Conservation (phyloP, 2,797 vertebrate species). For the Cossypha polioptera region DNA sequence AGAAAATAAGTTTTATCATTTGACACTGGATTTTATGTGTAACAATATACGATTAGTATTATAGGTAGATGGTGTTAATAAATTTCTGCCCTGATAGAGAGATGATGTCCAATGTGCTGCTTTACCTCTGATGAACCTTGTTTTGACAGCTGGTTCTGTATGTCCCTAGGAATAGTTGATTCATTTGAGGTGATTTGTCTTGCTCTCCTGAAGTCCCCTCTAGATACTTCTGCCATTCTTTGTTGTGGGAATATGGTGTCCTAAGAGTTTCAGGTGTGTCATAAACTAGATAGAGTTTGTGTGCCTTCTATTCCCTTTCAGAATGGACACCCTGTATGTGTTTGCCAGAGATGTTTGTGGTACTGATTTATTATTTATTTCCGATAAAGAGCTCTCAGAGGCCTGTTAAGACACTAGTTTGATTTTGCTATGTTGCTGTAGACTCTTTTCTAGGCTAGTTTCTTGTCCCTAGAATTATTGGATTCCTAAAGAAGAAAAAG, state of each 20-base stretch:
- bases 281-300: not conserved
- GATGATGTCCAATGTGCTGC: not conserved
- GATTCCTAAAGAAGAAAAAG: not conserved
- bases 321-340: not conserved
- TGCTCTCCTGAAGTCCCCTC: not conserved
- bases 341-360: not conserved
- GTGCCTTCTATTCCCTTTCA: not conserved
- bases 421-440: not conserved
- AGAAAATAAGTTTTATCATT: not conserved
- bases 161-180: not conserved
- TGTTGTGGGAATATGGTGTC: not conserved
- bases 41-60: not conserved
- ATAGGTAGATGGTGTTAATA: not conserved
- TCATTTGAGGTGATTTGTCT: not conserved
- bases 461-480: not conserved
- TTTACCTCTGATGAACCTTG: not conserved
- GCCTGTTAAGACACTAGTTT: not conserved
- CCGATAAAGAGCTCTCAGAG: not conserved
- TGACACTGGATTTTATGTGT: not conserved
- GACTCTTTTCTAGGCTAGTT: not conserved
- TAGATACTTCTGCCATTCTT: not conserved
- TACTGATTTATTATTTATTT: not conserved
- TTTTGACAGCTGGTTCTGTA: not conserved
- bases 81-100: not conserved
- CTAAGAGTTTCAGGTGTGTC: not conserved